phyloP scores from a whole-genome alignment of 1,140 invertebrate species.

The Phocides pigmalion region DNA sequence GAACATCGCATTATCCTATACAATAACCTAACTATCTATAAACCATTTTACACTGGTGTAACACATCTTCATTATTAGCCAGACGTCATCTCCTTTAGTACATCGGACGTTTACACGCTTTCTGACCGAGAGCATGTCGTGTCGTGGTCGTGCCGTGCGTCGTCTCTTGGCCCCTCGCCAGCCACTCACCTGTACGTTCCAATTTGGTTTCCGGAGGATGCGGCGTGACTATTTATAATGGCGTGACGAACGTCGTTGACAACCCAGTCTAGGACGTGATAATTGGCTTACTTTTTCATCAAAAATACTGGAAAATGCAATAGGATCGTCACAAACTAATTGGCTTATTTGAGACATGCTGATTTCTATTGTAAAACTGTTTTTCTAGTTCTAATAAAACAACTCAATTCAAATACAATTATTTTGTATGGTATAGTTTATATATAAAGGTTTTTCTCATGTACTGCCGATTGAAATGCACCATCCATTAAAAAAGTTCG shows the following conservation, averaged over 20 bases:
- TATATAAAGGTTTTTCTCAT: too few species aligned
- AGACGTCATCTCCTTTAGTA: neutral
- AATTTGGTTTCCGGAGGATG: conserved; percentile 32
- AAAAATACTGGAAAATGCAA: neutral
- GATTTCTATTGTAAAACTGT: too few species aligned
- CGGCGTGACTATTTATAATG: conserved; percentile 27
- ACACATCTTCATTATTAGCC: neutral
- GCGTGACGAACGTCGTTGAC: conserved; percentile 28
- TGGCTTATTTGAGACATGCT: too few species aligned
- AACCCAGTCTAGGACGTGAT: conserved; percentile 22
- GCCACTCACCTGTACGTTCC: conserved; percentile 31
- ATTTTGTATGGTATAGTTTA: too few species aligned
- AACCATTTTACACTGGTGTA: too few species aligned
- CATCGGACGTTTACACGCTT: neutral
- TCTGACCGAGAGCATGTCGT: conserved; percentile 4
- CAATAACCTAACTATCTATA: too few species aligned
- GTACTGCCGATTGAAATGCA: too few species aligned
- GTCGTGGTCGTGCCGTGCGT: neutral
- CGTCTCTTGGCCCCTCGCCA: conserved; percentile 7
- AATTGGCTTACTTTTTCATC: conserved; percentile 19
- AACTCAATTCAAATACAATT: too few species aligned
- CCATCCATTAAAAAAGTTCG: too few species aligned
- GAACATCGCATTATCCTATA: too few species aligned
- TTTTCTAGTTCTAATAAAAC: too few species aligned
- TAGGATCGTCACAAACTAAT: too few species aligned